Percentiles rank a stretch among this genome's conserved stretches.
These are phyloP conservation scores for Eucidaris tribuloides DNA, from an alignment of 35 echinoderm and acorn worm species.

Conservation along the genomic window DNA sequence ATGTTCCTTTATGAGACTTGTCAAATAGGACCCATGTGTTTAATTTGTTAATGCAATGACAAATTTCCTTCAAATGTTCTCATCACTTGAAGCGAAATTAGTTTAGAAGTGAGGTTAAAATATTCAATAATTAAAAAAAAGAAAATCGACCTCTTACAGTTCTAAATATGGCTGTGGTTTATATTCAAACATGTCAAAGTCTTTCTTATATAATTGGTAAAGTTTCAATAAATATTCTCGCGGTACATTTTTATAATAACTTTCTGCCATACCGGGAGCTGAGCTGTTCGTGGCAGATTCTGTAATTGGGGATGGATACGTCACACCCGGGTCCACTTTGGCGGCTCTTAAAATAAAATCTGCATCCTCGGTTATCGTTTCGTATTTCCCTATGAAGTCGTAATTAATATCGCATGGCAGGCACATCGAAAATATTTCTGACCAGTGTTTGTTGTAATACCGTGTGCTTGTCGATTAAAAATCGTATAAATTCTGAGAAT, in stretches of 20 bases:
- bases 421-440: constrained; percentile 41
- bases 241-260: constrained; percentile 32
- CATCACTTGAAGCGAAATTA: too few species aligned
- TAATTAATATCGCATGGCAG: constrained; percentile 63
- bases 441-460: constrained; percentile 38
- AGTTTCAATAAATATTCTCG: constrained; percentile 1
- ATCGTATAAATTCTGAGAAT: constrained; percentile 60
- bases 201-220: constrained; percentile 26
- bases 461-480: neutral
- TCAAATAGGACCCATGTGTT: too few species aligned
- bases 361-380: constrained; percentile 45
- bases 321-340: constrained; percentile 1
- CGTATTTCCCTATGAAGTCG: constrained; percentile 58
- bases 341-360: constrained; percentile 5
- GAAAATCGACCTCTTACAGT: neutral
- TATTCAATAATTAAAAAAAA: too few species aligned
- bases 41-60: too few species aligned
- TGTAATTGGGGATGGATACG: constrained; percentile 43
- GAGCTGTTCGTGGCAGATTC: constrained; percentile 56
- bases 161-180: neutral
- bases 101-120: too few species aligned
- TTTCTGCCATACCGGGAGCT: neutral
- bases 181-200: constrained; percentile 75
- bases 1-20: too few species aligned
- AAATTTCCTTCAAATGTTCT: too few species aligned